These are phyloP conservation scores for Aphaenogaster floridana DNA, from an alignment of 1,140 invertebrate species.

Conservation along the genomic window DNA sequence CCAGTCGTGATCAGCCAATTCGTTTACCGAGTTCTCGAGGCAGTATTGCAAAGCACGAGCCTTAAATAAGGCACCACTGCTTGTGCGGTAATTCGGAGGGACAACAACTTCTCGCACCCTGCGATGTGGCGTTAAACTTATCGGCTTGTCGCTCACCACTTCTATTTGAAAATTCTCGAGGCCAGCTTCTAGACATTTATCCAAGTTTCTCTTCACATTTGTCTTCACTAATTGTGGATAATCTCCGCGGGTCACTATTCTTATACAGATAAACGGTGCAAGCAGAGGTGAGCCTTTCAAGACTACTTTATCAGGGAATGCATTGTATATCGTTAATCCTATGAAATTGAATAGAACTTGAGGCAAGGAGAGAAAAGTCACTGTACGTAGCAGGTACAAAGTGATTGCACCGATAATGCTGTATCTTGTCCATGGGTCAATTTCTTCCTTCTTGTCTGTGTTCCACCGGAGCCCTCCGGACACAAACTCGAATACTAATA, in stretches of 20 bases:
- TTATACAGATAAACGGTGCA: conserved; percentile 98
- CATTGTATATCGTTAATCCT: conserved; percentile 96
- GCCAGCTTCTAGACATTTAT: conserved; percentile 95
- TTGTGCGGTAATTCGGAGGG: conserved; percentile 94
- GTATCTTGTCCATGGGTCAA: conserved; percentile 94
- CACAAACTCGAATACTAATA: conserved; percentile 92
- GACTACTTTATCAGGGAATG: conserved; percentile 97
- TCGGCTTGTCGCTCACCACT: conserved; percentile 97
- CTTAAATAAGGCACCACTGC: conserved; percentile 97
- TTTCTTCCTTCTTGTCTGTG: conserved; percentile 87
- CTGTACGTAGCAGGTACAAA: conserved; percentile 93
- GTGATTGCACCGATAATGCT: conserved; percentile 90
- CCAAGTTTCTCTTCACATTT: conserved; percentile 96
- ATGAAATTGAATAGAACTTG: conserved; percentile 97
- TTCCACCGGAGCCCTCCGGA: conserved; percentile 92
- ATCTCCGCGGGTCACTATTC: conserved; percentile 98
- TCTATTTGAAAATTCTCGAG: conserved; percentile 99
- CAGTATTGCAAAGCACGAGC: conserved; percentile 98
- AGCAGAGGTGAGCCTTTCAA: conserved; percentile 96
- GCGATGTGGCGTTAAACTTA: conserved; percentile 91
- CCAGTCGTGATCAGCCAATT: conserved; percentile 96
- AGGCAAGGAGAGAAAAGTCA: conserved; percentile 95
- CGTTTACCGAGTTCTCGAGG: conserved; percentile 96
- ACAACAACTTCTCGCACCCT: conserved; percentile 95
- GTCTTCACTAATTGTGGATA: conserved; percentile 96